These are phyloP conservation scores for Neosilurus hyrtlii DNA, from an alignment of 2,797 vertebrate genomes.

Conservation along the genomic window DNA sequence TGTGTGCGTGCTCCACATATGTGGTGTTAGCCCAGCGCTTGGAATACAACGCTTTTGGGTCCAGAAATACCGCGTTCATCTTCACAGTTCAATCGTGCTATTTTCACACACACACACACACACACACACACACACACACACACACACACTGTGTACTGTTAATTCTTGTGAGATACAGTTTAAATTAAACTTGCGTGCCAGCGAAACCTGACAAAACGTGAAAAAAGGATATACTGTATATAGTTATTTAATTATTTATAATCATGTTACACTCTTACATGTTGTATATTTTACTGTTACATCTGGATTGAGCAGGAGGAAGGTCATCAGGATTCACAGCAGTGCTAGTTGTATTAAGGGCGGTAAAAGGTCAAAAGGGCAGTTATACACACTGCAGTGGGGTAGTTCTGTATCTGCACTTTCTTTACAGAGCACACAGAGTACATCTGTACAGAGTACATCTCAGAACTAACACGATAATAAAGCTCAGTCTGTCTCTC, in stretches of 20 bases:
- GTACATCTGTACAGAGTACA: background rate
- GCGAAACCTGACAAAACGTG: background rate
- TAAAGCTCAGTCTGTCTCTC: background rate
- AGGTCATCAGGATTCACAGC: background rate
- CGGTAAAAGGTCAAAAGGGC: background rate
- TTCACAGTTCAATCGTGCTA: background rate
- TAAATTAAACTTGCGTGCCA: background rate
- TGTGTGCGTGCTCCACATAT: background rate
- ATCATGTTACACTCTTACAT: background rate
- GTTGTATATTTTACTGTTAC: background rate
- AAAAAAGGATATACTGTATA: no score
- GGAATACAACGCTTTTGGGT: background rate
- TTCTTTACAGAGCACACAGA: background rate
- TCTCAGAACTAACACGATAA: background rate
- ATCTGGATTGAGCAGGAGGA: conserved; percentile 9
- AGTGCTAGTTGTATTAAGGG: background rate
- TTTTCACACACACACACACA: background rate
- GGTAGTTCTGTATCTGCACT: background rate
- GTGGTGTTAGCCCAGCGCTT: background rate
- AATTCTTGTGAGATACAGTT: background rate
- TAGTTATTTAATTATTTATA: background rate
- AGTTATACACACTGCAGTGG: background rate
- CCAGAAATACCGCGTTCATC: background rate
- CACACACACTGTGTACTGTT: background rate
- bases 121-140: conserved; percentile 1